Base-by-base conservation (phyloP, 2,888 invertebrate genomes). In the Caradrina clavipalpis region DNA sequence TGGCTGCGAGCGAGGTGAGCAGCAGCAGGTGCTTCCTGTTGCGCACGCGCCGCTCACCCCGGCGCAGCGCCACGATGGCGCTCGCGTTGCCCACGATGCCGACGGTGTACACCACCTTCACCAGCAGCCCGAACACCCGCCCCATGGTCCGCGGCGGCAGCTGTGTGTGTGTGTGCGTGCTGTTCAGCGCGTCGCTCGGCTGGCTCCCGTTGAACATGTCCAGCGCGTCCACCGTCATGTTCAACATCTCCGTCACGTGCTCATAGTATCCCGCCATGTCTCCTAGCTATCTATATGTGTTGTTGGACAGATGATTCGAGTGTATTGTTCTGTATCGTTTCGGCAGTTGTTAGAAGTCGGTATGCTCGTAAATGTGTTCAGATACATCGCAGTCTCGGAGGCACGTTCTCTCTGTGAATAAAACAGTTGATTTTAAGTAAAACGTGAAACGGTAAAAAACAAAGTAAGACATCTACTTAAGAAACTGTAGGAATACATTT, bases 1-100 rank as follows among this genome's bases (percentile, higher is more conserved):
- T 98, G 60, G 96, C 96, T 42, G 98, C 97, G 79, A 98, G 92
- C 82, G 98, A 98, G 35, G 98, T 97, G 70, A 98, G 93, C 96
- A 98, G 97, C 86, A 98, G 94, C 82, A 98, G 96, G 92, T 98
- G 98, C 90, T 98, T 98, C 79, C 97, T 96, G 89, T 98, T 98
- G 86, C 98, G 96, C 51, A 97, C 96, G 87, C 97, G 97, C 81
- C 97, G 96, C 91, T 98, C 97, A 0, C 97, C 97, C 74, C 97
- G 96, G 84, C 97, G 96, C 84, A 98, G 96, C 78, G 98, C 97
- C 63, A 97, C 93, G 62, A 98, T 96, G 8, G 98, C 98, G n/a
- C 97, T 96, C 13, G 97, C 95, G 87, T 98, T 98, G 6, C 98
- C 98, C 35, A 97, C 82, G 47, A 97, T 97, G 1, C 98, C 98